Conservation (phyloP, 2,113 vertebrate species). For the Saguinus imperator region DNA sequence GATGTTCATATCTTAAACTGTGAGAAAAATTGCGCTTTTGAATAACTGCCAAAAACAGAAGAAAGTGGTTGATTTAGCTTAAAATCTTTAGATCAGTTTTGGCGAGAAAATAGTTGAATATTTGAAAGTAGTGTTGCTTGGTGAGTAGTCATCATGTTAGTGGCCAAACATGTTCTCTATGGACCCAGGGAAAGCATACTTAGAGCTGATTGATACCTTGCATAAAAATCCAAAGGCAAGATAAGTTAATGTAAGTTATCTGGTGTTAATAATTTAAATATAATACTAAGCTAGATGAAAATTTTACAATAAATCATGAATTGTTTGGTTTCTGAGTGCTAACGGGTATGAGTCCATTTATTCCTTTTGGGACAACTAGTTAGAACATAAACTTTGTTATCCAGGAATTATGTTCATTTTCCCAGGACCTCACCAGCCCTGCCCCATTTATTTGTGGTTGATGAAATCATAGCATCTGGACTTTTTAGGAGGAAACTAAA, state of each 20-base stretch:
- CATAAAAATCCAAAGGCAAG: conserved; percentile 60
- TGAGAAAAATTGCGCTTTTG: conserved; percentile 69
- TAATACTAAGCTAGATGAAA: neutral
- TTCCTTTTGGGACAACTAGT: conserved; percentile 48
- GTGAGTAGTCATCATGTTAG: conserved; percentile 46
- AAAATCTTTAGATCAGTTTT: conserved; percentile 67
- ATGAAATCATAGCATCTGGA: conserved; percentile 79
- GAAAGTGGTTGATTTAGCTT: conserved; percentile 58
- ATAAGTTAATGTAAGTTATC: conserved; percentile 59
- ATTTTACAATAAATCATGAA: conserved; percentile 44
- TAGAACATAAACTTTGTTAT: conserved; percentile 63
- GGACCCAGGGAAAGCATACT: conserved; percentile 49
- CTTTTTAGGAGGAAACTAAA: conserved; percentile 58
- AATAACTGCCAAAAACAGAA: conserved; percentile 61
- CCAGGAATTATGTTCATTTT: conserved; percentile 67
- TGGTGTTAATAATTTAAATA: conserved; percentile 67
- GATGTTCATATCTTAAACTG: conserved; percentile 41
- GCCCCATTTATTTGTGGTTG: conserved; percentile 75
- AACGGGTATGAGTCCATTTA: conserved; percentile 4
- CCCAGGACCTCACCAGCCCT: conserved; percentile 67
- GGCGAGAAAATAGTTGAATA: conserved; percentile 53
- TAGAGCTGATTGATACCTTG: conserved; percentile 56
- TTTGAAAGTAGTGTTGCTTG: conserved; percentile 55
- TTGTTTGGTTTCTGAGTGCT: conserved; percentile 50
- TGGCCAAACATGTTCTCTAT: conserved; percentile 63